Percentiles rank a stretch among this genome's conserved stretches.
These are phyloP conservation scores for Philopedon plagiatum DNA, from an alignment of 2,888 invertebrate species.

Conservation along the genomic window DNA sequence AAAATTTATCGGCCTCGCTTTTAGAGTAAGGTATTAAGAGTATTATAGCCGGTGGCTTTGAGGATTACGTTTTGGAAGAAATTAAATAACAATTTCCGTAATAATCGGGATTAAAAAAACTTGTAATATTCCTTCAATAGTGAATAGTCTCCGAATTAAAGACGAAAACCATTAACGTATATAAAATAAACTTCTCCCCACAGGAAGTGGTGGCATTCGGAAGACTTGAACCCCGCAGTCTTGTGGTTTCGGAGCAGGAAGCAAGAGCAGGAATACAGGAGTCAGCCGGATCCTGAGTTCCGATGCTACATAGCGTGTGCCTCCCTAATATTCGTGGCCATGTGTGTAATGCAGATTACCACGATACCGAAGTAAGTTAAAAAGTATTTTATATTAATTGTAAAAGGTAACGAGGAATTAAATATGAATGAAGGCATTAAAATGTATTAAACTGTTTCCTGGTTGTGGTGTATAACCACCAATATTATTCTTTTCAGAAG, in stretches of 20 bases:
- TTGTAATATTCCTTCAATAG: too few relatives aligned
- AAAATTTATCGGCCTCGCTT: not conserved
- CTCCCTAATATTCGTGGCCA: slow-evolving; percentile 81
- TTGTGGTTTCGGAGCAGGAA: slow-evolving; percentile 84
- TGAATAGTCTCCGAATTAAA: not conserved
- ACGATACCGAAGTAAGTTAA: slow-evolving; percentile 81
- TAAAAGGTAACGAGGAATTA: too few relatives aligned
- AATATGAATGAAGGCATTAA: too few relatives aligned
- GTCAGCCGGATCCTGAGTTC: slow-evolving; percentile 86
- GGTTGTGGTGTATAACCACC: too few relatives aligned
- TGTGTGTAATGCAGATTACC: slow-evolving; percentile 84
- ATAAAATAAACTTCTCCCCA: not conserved
- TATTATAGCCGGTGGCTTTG: too few relatives aligned
- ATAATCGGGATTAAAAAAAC: too few relatives aligned
- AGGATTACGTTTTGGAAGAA: too few relatives aligned
- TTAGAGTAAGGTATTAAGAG: too few relatives aligned
- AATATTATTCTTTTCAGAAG: slow-evolving; percentile 71
- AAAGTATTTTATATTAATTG: not conserved
- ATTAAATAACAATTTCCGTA: too few relatives aligned
- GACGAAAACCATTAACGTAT: not conserved
- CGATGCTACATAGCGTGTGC: slow-evolving; percentile 88
- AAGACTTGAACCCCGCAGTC: slow-evolving; percentile 85
- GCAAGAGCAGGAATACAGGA: slow-evolving; percentile 85
- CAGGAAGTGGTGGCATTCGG: slow-evolving; percentile 75
- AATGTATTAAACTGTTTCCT: too few relatives aligned